Percentiles rank a stretch among this genome's conserved stretches.
These are phyloP conservation scores for Cirrhinus mrigala DNA, from an alignment of 2,797 vertebrate species.

Conservation along the genomic window DNA sequence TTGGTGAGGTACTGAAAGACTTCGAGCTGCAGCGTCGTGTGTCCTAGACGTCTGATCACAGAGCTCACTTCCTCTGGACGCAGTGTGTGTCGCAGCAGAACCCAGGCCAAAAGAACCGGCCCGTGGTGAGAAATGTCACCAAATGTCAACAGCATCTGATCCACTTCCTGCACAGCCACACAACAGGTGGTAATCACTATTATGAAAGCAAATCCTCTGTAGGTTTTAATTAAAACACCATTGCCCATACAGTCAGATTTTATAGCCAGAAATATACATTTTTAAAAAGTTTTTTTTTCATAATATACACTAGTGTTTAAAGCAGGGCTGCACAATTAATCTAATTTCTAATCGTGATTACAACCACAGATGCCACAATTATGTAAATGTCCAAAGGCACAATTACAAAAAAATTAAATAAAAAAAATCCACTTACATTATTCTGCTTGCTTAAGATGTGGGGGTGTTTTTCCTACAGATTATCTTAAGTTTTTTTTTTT, in stretches of 20 bases:
- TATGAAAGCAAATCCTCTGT: neutral
- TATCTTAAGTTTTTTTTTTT: too few relatives aligned
- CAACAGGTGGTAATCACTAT: neutral
- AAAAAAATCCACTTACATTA: too few relatives aligned
- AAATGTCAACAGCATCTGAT: conserved; percentile 89
- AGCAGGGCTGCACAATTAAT: too few relatives aligned
- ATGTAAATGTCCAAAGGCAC: too few relatives aligned
- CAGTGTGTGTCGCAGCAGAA: conserved; percentile 92
- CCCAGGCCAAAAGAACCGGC: conserved; percentile 93
- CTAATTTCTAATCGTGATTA: too few relatives aligned
- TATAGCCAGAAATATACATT: neutral
- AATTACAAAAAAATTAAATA: too few relatives aligned
- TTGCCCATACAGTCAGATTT: neutral
- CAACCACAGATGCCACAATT: too few relatives aligned
- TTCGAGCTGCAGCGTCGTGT: conserved; percentile 88
- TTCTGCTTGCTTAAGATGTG: too few relatives aligned
- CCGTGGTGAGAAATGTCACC: conserved; percentile 93
- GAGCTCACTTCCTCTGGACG: conserved; percentile 85
- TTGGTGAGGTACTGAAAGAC: conserved; percentile 93
- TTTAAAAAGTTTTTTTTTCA: neutral
- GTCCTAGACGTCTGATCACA: conserved; percentile 87
- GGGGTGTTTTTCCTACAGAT: too few relatives aligned
- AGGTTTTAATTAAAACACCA: neutral
- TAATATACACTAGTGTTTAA: too few relatives aligned
- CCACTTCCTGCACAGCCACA: conserved; percentile 86